Conservation (phyloP, 2,113 vertebrate genomes). For the Paratilapia polleni region DNA sequence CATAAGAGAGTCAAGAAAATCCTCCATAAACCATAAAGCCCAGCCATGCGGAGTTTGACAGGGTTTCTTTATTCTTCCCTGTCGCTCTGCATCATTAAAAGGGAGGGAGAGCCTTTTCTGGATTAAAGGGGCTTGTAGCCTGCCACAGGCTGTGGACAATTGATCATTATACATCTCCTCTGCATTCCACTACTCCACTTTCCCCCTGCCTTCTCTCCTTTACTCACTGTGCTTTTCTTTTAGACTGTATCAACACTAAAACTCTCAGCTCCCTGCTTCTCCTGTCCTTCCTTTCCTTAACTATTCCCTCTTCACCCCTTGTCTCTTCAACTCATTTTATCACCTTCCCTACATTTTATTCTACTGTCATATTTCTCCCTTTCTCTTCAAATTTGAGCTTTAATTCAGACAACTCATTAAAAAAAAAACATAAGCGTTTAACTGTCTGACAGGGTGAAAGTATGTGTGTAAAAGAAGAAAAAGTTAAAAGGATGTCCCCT, state of each 20-base stretch:
- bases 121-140: slow-evolving; percentile 55
- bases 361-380: background rate
- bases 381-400: background rate
- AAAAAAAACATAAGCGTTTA: background rate
- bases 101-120: slow-evolving; percentile 41
- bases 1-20: slow-evolving; percentile 18
- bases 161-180: slow-evolving; percentile 55
- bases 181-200: background rate
- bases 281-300: background rate
- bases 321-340: background rate
- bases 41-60: slow-evolving; percentile 5
- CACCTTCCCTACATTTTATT: background rate
- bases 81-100: slow-evolving; percentile 58
- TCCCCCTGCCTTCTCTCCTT: background rate
- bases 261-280: background rate
- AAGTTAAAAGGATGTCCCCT: background rate
- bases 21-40: slow-evolving; percentile 22
- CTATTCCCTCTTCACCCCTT: background rate
- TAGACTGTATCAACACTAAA: background rate
- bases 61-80: slow-evolving; percentile 29
- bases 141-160: slow-evolving; percentile 45
- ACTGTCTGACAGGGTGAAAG: background rate
- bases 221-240: slow-evolving; percentile 10
- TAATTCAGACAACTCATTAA: background rate
- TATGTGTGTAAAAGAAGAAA: background rate